Conservation (phyloP, 2,888 invertebrate genomes). For the Cynaeus angustus region DNA sequence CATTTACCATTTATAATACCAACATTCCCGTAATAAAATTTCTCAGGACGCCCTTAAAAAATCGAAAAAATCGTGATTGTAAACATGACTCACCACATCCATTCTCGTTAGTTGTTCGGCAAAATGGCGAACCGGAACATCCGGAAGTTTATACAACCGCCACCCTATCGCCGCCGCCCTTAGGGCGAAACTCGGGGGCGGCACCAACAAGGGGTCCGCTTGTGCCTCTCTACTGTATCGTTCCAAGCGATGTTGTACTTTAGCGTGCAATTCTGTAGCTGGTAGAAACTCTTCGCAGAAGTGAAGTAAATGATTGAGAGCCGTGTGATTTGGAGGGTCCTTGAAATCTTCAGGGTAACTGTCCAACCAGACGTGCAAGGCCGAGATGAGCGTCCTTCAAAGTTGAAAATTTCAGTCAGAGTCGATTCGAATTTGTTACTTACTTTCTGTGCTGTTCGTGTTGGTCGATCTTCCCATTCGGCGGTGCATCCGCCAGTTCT, state of each 20-base stretch:
- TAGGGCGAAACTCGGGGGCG: slow-evolving; percentile 71
- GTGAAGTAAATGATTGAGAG: slow-evolving; percentile 86
- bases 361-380: slow-evolving; percentile 97
- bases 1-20: no score
- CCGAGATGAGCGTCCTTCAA: slow-evolving; percentile 88
- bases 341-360: slow-evolving; percentile 97
- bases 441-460: slow-evolving; percentile 85
- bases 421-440: slow-evolving; percentile 51
- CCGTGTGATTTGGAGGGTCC: slow-evolving; percentile 85
- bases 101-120: slow-evolving; percentile 98
- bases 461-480: slow-evolving; percentile 74
- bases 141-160: slow-evolving; percentile 83
- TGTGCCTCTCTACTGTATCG: slow-evolving; percentile 77
- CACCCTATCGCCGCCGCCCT: slow-evolving; percentile 68
- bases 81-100: slow-evolving; percentile 85
- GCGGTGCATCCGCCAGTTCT: slow-evolving; percentile 75
- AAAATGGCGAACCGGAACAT: slow-evolving; percentile 91
- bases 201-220: slow-evolving; percentile 71
- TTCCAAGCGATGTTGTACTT: slow-evolving; percentile 85
- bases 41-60: no score
- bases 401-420: not conserved
- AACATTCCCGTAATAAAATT: no score
- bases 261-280: slow-evolving; percentile 88
- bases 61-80: no score
- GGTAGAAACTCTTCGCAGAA: slow-evolving; percentile 89